phyloP scores from a whole-genome alignment of 2,888 invertebrate genomes.

The Stenodema calcarata region DNA sequence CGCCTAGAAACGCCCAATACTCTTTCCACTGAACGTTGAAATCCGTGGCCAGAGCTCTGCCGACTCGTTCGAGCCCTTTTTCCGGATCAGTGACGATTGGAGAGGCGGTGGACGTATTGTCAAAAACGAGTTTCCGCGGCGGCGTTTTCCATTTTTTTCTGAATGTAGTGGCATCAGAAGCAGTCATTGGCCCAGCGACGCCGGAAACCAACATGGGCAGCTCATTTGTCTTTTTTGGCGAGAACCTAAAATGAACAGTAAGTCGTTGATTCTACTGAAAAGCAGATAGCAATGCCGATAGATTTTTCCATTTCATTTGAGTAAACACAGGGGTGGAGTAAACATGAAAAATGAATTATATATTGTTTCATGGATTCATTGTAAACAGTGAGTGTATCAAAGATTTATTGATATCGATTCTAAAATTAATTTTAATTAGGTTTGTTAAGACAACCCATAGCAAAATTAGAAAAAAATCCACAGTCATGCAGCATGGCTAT shows the following conservation, averaged over 20 bases:
- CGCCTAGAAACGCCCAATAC: conserved; percentile 89
- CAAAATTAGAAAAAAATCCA: too few relatives aligned
- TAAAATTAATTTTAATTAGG: too few relatives aligned
- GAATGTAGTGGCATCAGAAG: conserved; percentile 73
- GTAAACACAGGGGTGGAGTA: too few relatives aligned
- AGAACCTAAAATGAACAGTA: background rate
- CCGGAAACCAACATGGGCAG: conserved; percentile 63
- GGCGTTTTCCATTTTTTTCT: conserved; percentile 75
- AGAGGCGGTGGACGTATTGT: conserved; percentile 23
- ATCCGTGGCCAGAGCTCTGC: conserved; percentile 75
- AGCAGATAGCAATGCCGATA: too few relatives aligned
- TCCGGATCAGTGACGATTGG: conserved; percentile 71
- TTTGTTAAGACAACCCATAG: too few relatives aligned
- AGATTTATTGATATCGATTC: too few relatives aligned
- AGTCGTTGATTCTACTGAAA: background rate
- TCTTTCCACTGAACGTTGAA: conserved; percentile 84
- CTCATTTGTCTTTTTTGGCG: conserved; percentile 7
- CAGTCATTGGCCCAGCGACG: conserved; percentile 90
- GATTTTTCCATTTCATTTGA: too few relatives aligned
- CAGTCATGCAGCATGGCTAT: too few relatives aligned
- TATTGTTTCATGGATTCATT: too few relatives aligned
- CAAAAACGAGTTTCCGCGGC: conserved; percentile 41
- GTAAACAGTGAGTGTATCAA: too few relatives aligned
- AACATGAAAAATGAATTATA: too few relatives aligned
- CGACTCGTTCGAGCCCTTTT: conserved; percentile 88